A percentile compares a stretch with the other conserved stretches of the same genome.
phyloP scores from a whole-genome alignment of 1,140 invertebrate species.

The Hyles euphorbiae region DNA sequence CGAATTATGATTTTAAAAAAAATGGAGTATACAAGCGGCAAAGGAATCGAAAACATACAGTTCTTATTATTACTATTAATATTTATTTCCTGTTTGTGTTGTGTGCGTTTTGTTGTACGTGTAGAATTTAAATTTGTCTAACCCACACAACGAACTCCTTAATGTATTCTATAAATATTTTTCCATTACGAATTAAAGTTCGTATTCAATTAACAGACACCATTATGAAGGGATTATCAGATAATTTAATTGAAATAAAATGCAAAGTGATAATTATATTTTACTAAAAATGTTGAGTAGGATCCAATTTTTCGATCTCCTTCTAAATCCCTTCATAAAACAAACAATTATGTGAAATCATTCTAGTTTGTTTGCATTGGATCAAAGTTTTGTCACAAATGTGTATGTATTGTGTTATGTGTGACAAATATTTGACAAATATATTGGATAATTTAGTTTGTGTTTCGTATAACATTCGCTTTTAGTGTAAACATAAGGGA shows the following conservation, averaged over 20 bases:
- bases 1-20: no score
- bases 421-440: slow-evolving; percentile 9
- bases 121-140: background rate
- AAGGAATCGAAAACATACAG: slow-evolving; percentile 2
- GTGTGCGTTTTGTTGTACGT: slow-evolving; percentile 7
- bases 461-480: slow-evolving; percentile 33
- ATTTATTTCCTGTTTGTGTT: slow-evolving; percentile 8
- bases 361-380: no score
- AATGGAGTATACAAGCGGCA: background rate
- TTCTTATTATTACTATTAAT: background rate
- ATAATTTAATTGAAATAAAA: no score
- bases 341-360: background rate
- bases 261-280: no score
- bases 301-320: no score
- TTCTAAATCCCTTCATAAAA: background rate
- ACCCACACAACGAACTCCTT: slow-evolving; percentile 10
- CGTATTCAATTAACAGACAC: no score
- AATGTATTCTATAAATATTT: background rate
- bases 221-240: no score
- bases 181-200: background rate
- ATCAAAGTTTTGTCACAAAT: no score
- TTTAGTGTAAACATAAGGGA: slow-evolving; percentile 48
- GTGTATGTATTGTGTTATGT: background rate
- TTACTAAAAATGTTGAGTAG: no score
- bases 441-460: slow-evolving; percentile 8